phyloP scores from a whole-genome alignment of 1,140 invertebrate species.

The Drosophila ogumai region DNA sequence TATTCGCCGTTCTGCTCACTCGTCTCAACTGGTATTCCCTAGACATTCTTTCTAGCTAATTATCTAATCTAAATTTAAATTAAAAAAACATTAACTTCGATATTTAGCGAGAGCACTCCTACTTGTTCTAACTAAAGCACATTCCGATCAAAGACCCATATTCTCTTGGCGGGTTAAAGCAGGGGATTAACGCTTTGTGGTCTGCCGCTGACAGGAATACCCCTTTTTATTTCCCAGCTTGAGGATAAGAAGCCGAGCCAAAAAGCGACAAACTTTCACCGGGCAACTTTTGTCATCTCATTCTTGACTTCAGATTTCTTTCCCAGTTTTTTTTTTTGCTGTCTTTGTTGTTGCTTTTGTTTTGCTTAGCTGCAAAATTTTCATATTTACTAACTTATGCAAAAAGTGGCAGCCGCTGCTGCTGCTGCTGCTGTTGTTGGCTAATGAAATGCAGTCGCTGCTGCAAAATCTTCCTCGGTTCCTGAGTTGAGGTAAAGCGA shows the following conservation, averaged over 20 bases:
- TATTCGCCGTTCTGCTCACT: not conserved
- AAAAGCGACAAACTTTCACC: slow-evolving; percentile 68
- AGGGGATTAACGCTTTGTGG: slow-evolving; percentile 16
- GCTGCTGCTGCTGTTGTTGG: slow-evolving; percentile 48
- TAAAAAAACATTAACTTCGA: not conserved
- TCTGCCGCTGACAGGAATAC: slow-evolving; percentile 24
- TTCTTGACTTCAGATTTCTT: slow-evolving; percentile 50
- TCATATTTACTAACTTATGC: slow-evolving; percentile 82
- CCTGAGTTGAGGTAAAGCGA: not conserved
- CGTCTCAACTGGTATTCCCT: not conserved
- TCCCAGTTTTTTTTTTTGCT: slow-evolving; percentile 1
- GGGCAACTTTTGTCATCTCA: slow-evolving; percentile 80
- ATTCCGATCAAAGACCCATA: not conserved
- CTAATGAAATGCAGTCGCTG: slow-evolving; percentile 75
- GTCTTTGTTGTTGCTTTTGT: slow-evolving; percentile 52
- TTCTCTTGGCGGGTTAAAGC: slow-evolving; percentile 12
- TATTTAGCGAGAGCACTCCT: not conserved
- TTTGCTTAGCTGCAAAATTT: slow-evolving; percentile 67
- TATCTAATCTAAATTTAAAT: too few relatives aligned
- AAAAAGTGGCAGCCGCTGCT: slow-evolving; percentile 68
- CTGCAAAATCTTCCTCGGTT: slow-evolving; percentile 21
- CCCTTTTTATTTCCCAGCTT: not conserved
- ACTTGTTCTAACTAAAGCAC: not conserved
- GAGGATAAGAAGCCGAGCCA: slow-evolving; percentile 27
- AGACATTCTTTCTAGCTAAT: too few relatives aligned